phyloP scores from a whole-genome alignment of 2,888 invertebrate genomes.

The Colletes collaris region DNA sequence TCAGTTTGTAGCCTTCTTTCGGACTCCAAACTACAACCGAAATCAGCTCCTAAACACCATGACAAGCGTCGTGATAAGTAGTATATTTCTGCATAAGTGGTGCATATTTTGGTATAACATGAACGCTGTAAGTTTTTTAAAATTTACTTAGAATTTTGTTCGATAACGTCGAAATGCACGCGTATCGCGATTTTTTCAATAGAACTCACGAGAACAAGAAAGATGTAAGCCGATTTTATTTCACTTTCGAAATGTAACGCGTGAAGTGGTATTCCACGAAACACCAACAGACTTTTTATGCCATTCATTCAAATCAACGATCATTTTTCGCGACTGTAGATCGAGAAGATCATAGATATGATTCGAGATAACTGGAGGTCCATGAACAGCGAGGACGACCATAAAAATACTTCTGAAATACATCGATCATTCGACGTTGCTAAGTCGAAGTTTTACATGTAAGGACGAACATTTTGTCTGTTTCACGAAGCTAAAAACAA shows the following conservation, averaged over 20 bases:
- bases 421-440: background rate
- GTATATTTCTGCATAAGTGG: background rate
- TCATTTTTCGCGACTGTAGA: background rate
- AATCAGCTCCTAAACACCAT: background rate
- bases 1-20: slow-evolving; percentile 12
- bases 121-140: slow-evolving; percentile 9
- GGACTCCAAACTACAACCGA: background rate
- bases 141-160: background rate
- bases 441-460: background rate
- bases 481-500: no score
- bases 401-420: slow-evolving; percentile 31
- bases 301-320: no score
- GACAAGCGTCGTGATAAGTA: background rate
- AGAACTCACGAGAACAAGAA: no score
- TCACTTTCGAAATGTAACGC: no score
- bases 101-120: background rate
- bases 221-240: no score
- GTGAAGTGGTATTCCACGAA: no score
- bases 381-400: slow-evolving; percentile 19
- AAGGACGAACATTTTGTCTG: no score
- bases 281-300: no score
- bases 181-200: no score
- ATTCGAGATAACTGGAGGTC: slow-evolving; percentile 14
- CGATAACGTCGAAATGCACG: no score
- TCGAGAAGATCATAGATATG: slow-evolving; percentile 16